Evolutionary conservation across 2,888 invertebrate species (phyloP).

Genomic region (Atherix ibis): DNA sequence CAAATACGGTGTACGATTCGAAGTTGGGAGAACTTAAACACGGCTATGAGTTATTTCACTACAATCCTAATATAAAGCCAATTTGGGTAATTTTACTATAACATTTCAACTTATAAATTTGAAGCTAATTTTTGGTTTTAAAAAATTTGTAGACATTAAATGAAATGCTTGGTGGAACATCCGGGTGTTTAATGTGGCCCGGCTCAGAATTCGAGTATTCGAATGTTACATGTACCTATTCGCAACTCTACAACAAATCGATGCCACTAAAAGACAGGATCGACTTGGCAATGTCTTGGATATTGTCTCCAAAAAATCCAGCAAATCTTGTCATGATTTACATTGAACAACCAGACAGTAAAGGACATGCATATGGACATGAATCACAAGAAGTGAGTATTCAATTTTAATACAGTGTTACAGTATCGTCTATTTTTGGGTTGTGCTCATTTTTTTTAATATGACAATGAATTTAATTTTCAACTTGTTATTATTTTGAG

Average conservation of each 20-base stretch:
- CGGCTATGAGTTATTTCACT: constrained; percentile 38
- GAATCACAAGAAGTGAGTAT: background rate
- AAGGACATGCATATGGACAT: constrained; percentile 43
- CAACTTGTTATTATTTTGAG: too few relatives aligned
- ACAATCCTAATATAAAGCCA: constrained; percentile 37
- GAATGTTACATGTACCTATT: constrained; percentile 34
- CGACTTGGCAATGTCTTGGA: constrained; percentile 38
- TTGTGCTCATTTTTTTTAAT: background rate
- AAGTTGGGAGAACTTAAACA: constrained; percentile 19
- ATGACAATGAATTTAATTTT: background rate
- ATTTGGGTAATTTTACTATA: constrained; percentile 37
- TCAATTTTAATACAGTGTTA: background rate
- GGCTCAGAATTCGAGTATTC: constrained; percentile 40
- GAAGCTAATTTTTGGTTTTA: too few relatives aligned
- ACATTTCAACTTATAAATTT: background rate
- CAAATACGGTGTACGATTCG: constrained; percentile 43
- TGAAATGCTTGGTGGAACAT: constrained; percentile 38
- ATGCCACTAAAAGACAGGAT: constrained; percentile 38
- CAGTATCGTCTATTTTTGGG: background rate
- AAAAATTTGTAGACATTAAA: constrained; percentile 42
- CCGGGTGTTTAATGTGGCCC: constrained; percentile 58
- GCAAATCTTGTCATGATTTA: constrained; percentile 54
- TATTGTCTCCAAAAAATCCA: constrained; percentile 39
- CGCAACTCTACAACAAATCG: constrained; percentile 27
- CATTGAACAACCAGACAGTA: constrained; percentile 51